phyloP scores from a whole-genome alignment of 2,113 vertebrate species.

The Echinops telfairi region DNA sequence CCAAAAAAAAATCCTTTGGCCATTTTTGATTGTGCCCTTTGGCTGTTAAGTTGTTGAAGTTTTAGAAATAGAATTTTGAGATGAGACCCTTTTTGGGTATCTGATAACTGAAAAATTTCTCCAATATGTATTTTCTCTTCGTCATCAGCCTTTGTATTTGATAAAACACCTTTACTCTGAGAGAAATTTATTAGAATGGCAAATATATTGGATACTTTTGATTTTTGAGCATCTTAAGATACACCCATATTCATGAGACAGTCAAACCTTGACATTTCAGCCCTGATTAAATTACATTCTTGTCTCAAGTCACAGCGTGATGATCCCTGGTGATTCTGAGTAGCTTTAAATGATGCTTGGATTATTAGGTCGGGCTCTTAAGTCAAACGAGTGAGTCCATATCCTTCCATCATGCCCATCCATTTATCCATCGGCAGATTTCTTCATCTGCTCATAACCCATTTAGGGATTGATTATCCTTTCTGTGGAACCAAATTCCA shows the following conservation, averaged over 20 bases:
- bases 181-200: conserved; percentile 26
- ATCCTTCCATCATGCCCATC: not conserved
- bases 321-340: conserved; percentile 28
- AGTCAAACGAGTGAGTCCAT: conserved; percentile 29
- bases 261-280: conserved; percentile 9
- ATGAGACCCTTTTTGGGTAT: not conserved
- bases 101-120: not conserved
- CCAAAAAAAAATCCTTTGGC: not conserved
- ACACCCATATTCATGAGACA: not conserved
- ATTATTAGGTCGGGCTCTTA: not conserved
- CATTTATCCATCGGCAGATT: not conserved
- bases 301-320: not conserved
- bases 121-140: not conserved
- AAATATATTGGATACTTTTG: not conserved
- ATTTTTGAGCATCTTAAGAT: conserved; percentile 36
- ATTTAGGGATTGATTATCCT: not conserved
- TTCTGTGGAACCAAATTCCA: not conserved
- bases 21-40: not conserved
- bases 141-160: not conserved
- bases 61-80: not conserved
- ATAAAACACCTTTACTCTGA: conserved; percentile 28
- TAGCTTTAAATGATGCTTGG: not conserved
- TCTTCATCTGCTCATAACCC: conserved; percentile 9
- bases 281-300: conserved; percentile 20
- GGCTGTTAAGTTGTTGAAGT: not conserved